A percentile compares a stretch with the other conserved stretches of the same genome.
These are phyloP conservation scores for Chaetoderma sp. DNA, from an alignment of 2,888 invertebrate genomes.

Conservation along the genomic window DNA sequence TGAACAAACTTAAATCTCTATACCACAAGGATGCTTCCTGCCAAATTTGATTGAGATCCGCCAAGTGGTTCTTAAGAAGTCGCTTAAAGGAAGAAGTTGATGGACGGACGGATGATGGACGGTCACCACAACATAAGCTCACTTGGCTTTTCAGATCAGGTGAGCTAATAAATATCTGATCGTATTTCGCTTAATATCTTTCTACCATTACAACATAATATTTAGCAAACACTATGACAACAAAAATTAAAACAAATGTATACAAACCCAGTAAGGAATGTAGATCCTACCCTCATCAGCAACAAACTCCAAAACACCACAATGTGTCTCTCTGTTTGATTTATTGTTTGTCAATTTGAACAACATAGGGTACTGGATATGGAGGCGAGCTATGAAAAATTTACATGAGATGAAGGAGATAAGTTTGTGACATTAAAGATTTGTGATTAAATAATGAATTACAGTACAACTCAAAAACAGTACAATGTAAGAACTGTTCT, in stretches of 20 bases:
- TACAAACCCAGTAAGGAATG: conserved; percentile 93
- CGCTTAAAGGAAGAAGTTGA: no score
- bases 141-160: no score
- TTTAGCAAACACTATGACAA: not conserved
- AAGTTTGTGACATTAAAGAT: not conserved
- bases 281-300: conserved; percentile 98
- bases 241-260: not conserved
- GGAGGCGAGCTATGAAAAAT: conserved; percentile 88
- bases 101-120: no score
- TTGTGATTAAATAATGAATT: not conserved
- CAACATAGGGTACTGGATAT: conserved; percentile 98
- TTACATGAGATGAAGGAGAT: conserved; percentile 10
- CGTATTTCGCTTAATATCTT: no score
- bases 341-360: conserved; percentile 92
- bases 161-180: no score
- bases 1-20: no score
- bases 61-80: no score
- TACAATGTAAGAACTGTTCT: no score
- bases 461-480: not conserved
- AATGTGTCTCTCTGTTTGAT: conserved; percentile 85
- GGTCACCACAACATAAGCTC: no score
- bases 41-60: no score
- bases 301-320: conserved; percentile 97
- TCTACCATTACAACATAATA: no score
- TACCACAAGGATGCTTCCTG: no score